Conservation (phyloP, 2,888 invertebrate genomes). For the Drosophila maculinotata region DNA sequence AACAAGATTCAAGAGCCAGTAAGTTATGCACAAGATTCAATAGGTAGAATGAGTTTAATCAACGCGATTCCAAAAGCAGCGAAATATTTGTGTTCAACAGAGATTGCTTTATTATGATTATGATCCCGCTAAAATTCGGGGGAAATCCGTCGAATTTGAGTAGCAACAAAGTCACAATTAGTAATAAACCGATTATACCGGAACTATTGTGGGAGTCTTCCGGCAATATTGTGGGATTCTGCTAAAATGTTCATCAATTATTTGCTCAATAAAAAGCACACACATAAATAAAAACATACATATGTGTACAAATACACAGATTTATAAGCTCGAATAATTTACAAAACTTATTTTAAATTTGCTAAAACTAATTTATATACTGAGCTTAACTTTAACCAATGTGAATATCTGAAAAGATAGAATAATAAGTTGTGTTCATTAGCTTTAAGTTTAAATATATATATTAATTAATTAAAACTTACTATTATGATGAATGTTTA, state of each 20-base stretch:
- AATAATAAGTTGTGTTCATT: neutral
- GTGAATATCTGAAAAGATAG: slow-evolving; percentile 53
- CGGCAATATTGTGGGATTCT: too few relatives aligned
- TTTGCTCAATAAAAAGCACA: too few relatives aligned
- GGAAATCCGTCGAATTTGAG: too few relatives aligned
- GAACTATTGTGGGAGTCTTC: too few relatives aligned
- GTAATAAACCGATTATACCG: too few relatives aligned
- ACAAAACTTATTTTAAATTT: slow-evolving; percentile 5
- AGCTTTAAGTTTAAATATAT: neutral
- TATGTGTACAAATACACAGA: neutral
- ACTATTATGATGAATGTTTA: slow-evolving; percentile 68
- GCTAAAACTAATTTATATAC: neutral
- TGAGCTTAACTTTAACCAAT: slow-evolving; percentile 42
- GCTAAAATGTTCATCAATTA: too few relatives aligned
- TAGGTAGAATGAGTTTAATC: slow-evolving; percentile 13
- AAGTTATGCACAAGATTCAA: slow-evolving; percentile 59
- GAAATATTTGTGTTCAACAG: slow-evolving; percentile 24
- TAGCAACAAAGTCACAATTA: too few relatives aligned
- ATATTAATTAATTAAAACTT: slow-evolving; percentile 16
- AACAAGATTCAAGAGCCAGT: slow-evolving; percentile 71
- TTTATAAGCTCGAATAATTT: neutral
- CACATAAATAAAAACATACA: neutral
- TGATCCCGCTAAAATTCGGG: too few relatives aligned
- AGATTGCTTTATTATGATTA: slow-evolving; percentile 17
- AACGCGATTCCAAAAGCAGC: slow-evolving; percentile 1